Evolutionary conservation across 2,113 vertebrate species (phyloP).

Genomic region (Psittacula cyanocephala): DNA sequence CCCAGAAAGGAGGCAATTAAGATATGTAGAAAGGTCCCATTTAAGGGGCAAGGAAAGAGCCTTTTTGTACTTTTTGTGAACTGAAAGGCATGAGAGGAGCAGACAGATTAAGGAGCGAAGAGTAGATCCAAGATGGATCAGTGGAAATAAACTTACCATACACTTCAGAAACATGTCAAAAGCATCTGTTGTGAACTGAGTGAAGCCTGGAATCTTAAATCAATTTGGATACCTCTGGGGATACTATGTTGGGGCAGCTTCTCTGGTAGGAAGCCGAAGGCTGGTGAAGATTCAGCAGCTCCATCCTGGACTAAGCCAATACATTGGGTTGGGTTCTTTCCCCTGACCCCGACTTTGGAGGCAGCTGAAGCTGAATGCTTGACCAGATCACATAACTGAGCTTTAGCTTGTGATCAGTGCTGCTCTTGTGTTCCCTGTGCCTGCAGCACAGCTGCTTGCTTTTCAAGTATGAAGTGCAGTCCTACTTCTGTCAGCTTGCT

Average conservation of each 20-base stretch:
- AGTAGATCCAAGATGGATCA: background rate
- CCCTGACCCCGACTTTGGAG: fast-evolving
- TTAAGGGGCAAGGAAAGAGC: background rate
- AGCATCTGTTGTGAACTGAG: background rate
- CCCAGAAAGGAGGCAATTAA: background rate
- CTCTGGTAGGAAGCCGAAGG: background rate
- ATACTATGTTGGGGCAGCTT: background rate
- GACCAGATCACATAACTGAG: background rate
- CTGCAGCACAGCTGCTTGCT: background rate
- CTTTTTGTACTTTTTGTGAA: background rate
- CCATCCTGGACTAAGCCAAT: background rate
- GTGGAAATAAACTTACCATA: background rate
- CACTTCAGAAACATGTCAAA: background rate
- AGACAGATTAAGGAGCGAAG: background rate
- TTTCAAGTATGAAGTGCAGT: background rate
- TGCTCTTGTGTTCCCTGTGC: background rate
- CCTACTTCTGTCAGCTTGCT: background rate
- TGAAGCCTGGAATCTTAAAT: background rate
- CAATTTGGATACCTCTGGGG: background rate
- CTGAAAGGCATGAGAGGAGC: background rate
- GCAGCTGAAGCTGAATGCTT: background rate
- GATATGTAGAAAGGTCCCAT: background rate
- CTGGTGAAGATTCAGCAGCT: background rate
- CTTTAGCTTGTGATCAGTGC: background rate
- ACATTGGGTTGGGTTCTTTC: fast-evolving